Base-by-base conservation (phyloP, 2,797 vertebrate genomes). In the Sebastes kiyomatsui region DNA sequence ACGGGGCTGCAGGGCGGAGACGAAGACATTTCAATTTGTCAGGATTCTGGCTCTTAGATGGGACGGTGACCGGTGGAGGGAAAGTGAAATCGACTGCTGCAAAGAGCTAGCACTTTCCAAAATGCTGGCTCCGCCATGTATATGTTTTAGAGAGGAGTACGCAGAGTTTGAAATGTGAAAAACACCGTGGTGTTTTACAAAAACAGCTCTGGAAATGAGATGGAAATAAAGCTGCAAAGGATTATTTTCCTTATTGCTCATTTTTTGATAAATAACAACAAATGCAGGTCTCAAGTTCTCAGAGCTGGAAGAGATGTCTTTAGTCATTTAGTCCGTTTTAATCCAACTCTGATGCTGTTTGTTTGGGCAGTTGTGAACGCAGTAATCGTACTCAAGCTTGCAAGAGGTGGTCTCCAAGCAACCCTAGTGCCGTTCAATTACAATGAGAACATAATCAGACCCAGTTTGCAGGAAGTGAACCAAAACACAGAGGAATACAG, bases 21-120 rank as follows among this genome's bases (percentile, higher is more conserved):
- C 18, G 71, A 0, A 38, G 77, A 81, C 9, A 14, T 81, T 81
- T 77, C 68, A 68, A 70, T 82, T 72, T 70, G 76, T 72, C 79
- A 71, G 72, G 27, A 28, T 1, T 66, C 80, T 1, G 71, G 33
- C 23, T 55, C 61, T 67, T 27, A 54, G 60, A 58, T 3, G 67
- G 20, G 60, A n/a, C 0, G 6, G 22, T 4, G 33, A 30, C 20
- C 1, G 56, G 1, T 6, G 7, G 59, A 55, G 32, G 66, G 20
- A 1, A 28, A 62, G 22, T 4, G 13, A 55, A 71, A 71, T 20
- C 30, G 28, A 2, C 64, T 18, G 27, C 61, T 4, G 18, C 33
- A 27, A 5, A 25, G 13, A 28, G n/a, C 18, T 11, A 6, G 49
- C 35, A 23, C 18, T 32, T 11, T 46, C 6, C 11, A 64, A 23